These are phyloP conservation scores for Nyctibius bracteatus DNA, from an alignment of 2,113 vertebrate species.

Conservation along the genomic window DNA sequence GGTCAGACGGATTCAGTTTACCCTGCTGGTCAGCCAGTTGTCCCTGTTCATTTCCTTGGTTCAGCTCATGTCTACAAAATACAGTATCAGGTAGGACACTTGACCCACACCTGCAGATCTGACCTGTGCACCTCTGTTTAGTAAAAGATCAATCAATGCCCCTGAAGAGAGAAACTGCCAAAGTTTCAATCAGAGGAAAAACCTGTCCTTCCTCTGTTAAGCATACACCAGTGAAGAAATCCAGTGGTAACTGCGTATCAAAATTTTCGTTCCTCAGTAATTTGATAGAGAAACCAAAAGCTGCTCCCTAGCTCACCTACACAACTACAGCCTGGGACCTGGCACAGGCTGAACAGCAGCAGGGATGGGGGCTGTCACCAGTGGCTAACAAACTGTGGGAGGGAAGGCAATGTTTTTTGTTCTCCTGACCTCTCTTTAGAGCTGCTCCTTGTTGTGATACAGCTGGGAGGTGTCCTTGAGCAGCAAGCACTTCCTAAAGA, in stretches of 20 bases:
- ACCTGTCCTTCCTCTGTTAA: neutral
- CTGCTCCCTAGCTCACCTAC: neutral
- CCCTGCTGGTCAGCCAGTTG: neutral
- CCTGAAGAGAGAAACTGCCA: neutral
- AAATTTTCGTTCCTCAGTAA: neutral
- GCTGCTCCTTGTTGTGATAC: neutral
- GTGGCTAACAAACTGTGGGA: rapidly evolving
- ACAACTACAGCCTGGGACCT: no score
- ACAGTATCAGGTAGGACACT: neutral
- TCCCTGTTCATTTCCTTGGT: neutral
- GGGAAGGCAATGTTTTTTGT: rapidly evolving
- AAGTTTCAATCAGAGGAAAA: neutral
- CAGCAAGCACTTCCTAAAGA: neutral
- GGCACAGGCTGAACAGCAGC: no score
- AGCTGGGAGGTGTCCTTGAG: neutral
- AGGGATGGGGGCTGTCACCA: neutral
- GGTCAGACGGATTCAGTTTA: neutral
- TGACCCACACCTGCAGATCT: neutral
- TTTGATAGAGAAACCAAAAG: neutral
- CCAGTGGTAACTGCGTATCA: neutral
- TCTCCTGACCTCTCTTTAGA: neutral
- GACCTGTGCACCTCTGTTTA: neutral
- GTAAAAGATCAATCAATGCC: neutral
- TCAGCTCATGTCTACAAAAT: neutral
- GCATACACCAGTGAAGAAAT: neutral